These are phyloP conservation scores for Urocolius indicus DNA, from an alignment of 2,113 vertebrate species.

Conservation along the genomic window DNA sequence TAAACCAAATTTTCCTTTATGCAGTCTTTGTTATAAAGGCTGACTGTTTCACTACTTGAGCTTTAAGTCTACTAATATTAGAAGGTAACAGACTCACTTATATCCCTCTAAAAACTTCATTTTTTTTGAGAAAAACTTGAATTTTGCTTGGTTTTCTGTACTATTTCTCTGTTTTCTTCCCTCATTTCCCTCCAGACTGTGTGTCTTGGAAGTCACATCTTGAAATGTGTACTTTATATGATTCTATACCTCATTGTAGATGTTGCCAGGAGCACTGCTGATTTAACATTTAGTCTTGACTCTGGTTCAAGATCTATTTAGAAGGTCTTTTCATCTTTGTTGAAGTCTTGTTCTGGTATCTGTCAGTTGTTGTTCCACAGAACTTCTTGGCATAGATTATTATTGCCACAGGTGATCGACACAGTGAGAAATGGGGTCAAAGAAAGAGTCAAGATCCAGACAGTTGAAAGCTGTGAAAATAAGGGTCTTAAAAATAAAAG, in stretches of 20 bases:
- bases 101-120: neutral
- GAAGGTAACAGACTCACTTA: neutral
- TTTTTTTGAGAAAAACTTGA: neutral
- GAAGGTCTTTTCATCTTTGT: neutral
- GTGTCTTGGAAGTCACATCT: neutral
- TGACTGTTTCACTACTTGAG: neutral
- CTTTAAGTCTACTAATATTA: neutral
- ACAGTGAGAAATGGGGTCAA: slow-evolving; percentile 11
- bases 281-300: neutral
- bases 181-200: neutral
- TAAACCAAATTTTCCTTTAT: neutral
- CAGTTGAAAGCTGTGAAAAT: neutral
- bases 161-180: neutral
- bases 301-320: neutral
- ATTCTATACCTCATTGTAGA: neutral
- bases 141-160: neutral
- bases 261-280: neutral
- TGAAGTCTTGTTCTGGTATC: neutral
- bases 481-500: slow-evolving; percentile 28
- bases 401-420: neutral
- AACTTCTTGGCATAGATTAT: neutral
- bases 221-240: neutral
- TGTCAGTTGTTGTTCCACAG: neutral
- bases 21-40: neutral
- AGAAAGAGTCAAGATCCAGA: neutral